These are phyloP conservation scores for Fulmarus glacialis DNA, from an alignment of 2,113 vertebrate genomes.

Conservation along the genomic window DNA sequence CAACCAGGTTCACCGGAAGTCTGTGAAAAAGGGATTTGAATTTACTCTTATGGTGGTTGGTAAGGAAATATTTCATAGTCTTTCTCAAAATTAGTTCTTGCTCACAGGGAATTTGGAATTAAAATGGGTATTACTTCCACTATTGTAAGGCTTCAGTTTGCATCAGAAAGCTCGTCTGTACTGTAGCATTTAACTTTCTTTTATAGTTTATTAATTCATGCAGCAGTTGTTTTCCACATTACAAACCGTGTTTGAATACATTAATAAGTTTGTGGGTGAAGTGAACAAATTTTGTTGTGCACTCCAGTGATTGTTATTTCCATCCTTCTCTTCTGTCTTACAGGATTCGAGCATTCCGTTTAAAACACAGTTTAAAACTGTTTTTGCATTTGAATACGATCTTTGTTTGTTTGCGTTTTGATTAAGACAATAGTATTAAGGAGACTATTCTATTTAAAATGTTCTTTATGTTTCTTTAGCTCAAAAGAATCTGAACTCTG, in stretches of 20 bases:
- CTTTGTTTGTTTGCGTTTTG: neutral
- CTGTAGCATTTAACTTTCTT: neutral
- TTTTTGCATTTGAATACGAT: neutral
- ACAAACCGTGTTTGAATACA: neutral
- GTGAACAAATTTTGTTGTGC: neutral
- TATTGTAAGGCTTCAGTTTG: neutral
- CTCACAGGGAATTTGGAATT: neutral
- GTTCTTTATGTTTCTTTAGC: neutral
- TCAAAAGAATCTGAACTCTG: neutral
- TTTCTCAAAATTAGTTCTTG: neutral
- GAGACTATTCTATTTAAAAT: neutral
- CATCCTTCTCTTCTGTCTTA: neutral
- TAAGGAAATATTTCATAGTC: conserved; percentile 71
- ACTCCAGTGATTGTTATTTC: neutral
- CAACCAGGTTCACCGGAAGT: conserved; percentile 98
- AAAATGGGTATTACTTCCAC: neutral
- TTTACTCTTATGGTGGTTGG: conserved; percentile 99
- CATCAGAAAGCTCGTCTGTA: neutral
- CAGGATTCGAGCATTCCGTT: neutral
- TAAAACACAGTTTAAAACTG: neutral
- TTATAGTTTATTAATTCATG: neutral
- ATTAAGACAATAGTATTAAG: neutral
- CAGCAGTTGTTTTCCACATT: neutral
- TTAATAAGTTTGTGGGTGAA: neutral
- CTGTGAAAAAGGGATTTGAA: conserved; percentile 98